Conservation (phyloP, 2,797 vertebrate genomes). For the Valencia hispanica region DNA sequence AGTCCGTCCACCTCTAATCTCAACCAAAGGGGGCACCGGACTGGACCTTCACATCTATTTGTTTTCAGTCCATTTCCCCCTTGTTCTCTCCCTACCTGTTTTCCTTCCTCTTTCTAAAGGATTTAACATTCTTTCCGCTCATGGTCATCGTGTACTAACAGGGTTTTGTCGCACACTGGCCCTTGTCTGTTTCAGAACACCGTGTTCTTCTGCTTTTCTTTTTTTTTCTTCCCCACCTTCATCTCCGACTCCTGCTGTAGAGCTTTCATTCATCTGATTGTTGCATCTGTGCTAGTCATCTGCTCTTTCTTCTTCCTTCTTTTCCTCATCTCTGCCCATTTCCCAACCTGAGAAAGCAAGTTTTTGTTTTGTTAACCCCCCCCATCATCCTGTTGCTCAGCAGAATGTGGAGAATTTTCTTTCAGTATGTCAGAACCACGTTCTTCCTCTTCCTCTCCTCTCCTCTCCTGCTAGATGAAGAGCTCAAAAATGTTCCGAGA, state of each 20-base stretch:
- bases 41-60: constrained; percentile 61
- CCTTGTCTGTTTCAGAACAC: constrained; percentile 61
- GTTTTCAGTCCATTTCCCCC: constrained; percentile 57
- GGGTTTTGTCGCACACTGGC: constrained; percentile 74
- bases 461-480: not conserved
- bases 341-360: constrained; percentile 42
- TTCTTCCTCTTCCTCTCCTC: not conserved
- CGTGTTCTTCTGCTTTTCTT: constrained; percentile 23
- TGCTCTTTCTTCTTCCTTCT: not conserved
- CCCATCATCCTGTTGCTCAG: constrained; percentile 44
- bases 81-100: constrained; percentile 59
- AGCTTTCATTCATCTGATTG: constrained; percentile 12
- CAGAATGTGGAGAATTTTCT: constrained; percentile 32
- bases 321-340: not conserved
- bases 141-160: constrained; percentile 74
- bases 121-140: constrained; percentile 83
- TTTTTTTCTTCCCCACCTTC: constrained; percentile 11
- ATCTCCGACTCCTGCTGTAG: constrained; percentile 13
- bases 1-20: constrained; percentile 22
- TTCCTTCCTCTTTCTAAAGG: constrained; percentile 43
- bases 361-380: constrained; percentile 41
- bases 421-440: constrained; percentile 26
- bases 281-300: not conserved
- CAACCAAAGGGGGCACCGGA: constrained; percentile 14
- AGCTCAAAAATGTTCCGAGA: constrained; percentile 14